Evolutionary conservation across 2,113 vertebrate genomes (phyloP), one percentile per base, ranked within the genome.

Genomic region (Gasterosteus aculeatus): DNA sequence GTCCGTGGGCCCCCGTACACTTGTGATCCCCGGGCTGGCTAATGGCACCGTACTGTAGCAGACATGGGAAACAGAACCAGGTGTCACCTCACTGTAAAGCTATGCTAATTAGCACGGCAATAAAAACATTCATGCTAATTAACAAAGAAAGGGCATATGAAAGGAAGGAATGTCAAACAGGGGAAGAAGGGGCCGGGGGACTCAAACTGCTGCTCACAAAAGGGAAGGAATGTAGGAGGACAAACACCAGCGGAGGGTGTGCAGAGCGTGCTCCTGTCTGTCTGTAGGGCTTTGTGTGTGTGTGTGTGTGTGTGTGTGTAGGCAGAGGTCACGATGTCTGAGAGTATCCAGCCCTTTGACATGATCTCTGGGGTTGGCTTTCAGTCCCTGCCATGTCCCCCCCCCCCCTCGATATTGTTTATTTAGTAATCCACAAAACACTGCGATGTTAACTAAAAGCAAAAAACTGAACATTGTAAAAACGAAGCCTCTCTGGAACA

Each of bases 111-210:
- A 81, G 47, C 75, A 49, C 0, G 2, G 77, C 85, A 85, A 86
- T 88, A 87, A 90, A 92, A 89, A 85, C 81, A 88, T 62, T 64
- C 67, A 18, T 42, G 77, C 72, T 86, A 82, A 91, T 90, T 86
- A 89, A 87, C 77, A 85, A 62, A 76, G 82, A 88, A 77, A 81
- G 75, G 80, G 46, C 64, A n/a, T 61, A 76, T 74, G 75, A 86
- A 86, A 74, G 70, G 64, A 69, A 86, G 72, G 84, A 89, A 90
- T 87, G 88, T 84, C 76, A 80, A 86, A 87, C 62, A 84, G 75
- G 26, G 35, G 59, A 33, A 33, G 67, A 7, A 71, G 63, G 53
- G 53, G 68, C 12, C 44, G 54, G 61, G 49, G 14, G 33, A 26
- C 18, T 84, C 72, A 63, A 69, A 79, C 75, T 74, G 75, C 0